phyloP scores from a whole-genome alignment of 2,888 invertebrate species.

The Thecocarcelia acutangulata region DNA sequence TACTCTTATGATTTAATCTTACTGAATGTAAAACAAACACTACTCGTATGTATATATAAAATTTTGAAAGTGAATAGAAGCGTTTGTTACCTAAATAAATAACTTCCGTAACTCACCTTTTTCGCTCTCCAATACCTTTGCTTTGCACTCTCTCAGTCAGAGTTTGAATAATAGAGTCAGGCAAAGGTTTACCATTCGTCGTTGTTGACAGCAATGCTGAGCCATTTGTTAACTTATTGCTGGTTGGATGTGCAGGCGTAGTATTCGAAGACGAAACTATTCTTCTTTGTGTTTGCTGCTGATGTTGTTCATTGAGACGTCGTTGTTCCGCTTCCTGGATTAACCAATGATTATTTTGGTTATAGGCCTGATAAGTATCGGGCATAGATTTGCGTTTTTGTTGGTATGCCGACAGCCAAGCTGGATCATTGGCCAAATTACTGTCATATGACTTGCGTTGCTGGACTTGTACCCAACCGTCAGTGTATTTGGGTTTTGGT shows the following conservation, averaged over 20 bases:
- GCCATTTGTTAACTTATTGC: conserved; percentile 43
- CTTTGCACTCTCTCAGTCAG: conserved; percentile 87
- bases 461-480: conserved; percentile 81
- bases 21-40: no score
- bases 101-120: conserved; percentile 78
- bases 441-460: conserved; percentile 77
- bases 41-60: no score
- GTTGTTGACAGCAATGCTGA: conserved; percentile 27
- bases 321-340: conserved; percentile 95
- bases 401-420: conserved; percentile 86
- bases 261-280: conserved; percentile 50
- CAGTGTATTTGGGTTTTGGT: conserved; percentile 88
- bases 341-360: conserved; percentile 90
- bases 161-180: conserved; percentile 87
- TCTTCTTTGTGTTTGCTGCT: conserved; percentile 79
- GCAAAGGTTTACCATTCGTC: conserved; percentile 85
- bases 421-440: conserved; percentile 75
- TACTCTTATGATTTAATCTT: no score
- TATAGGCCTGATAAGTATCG: conserved; percentile 82
- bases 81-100: no score
- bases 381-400: conserved; percentile 85
- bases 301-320: conserved; percentile 84
- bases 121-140: conserved; percentile 82
- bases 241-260: conserved; percentile 64
- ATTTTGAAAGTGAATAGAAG: no score